Evolutionary conservation across 2,797 vertebrate species (phyloP).

Genomic region (Hydrophis major): DNA sequence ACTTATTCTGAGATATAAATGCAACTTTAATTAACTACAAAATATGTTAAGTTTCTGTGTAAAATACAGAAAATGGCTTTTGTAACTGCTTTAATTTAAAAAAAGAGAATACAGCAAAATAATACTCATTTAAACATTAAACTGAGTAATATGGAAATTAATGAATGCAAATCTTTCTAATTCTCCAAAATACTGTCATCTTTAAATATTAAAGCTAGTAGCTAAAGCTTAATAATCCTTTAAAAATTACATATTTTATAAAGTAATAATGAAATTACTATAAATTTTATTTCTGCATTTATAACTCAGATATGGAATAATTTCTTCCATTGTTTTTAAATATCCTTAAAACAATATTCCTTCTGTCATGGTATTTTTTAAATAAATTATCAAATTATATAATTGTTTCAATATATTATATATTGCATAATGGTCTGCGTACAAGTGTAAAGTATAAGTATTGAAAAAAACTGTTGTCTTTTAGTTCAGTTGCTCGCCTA

Average conservation of each 20-base stretch:
- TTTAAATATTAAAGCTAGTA: neutral
- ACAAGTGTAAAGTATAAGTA: slow-evolving; percentile 30
- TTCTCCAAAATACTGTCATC: neutral
- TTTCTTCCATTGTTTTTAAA: neutral
- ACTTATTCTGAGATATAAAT: neutral
- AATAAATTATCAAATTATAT: slow-evolving; percentile 23
- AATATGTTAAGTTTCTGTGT: slow-evolving; percentile 23
- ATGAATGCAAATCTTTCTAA: neutral
- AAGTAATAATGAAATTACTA: neutral
- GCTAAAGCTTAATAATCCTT: too few relatives aligned
- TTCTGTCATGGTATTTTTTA: slow-evolving; percentile 1
- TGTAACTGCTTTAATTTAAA: slow-evolving; percentile 22
- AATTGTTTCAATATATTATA: slow-evolving; percentile 38
- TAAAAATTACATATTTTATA: neutral
- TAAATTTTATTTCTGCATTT: neutral
- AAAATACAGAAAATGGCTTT: neutral
- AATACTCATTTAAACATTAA: neutral
- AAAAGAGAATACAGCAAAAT: neutral
- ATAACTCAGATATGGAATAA: neutral
- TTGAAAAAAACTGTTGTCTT: neutral
- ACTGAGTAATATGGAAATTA: neutral
- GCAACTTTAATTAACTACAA: slow-evolving; percentile 11
- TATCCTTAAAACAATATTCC: neutral
- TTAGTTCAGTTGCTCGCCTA: slow-evolving; percentile 32
- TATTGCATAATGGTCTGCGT: slow-evolving; percentile 16